Base-by-base conservation (phyloP, 2,797 vertebrate species). In the Chelon labrosus region DNA sequence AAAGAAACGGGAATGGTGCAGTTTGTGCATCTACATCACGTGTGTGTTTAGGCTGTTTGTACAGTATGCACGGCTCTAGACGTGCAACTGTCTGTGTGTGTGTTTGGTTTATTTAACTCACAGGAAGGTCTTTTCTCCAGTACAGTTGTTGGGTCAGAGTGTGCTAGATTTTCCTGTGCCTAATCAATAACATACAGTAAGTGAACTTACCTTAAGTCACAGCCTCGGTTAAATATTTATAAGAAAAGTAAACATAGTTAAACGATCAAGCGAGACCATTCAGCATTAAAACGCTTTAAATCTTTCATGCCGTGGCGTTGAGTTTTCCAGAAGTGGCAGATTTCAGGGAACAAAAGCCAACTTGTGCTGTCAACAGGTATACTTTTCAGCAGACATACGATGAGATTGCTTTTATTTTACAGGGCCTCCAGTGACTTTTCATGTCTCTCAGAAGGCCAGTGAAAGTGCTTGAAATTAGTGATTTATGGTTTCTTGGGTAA, bases 101-200 rank as follows among this genome's bases (percentile, higher is more conserved):
- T n/a, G 3, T 25, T 9, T 53, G 25, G 14, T 68, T 35, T 59
- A 42, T 67, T 10, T 31, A 8, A 68, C 38, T 77, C 12, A 38
- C 5, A 19, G 13, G 4, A 31, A 46, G 16, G 1, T 38, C 5
- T 20, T 44, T 73, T 12, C 39, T 54, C 25, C 9, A 41, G 7
- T 50, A 13, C 66, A 10, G 17, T 50, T 41, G 31, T 55, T 31
- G 12, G 16, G 54, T 76, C 51, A 44, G 27, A 60, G 19, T 46
- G 16, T 25, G n/a, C 58, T 55, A 5, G 10, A 41, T 25, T 47
- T 38, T 9, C 42, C 42, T 37, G 14, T 54, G 22, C 19, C 19
- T 41, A 37, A 77, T 80, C 65, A 68, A 60, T 60, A 67, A 20
- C 37, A 49, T 52, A 16, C 60, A 44, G 58, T 53, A 63, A 42